Percentiles rank a stretch among this genome's conserved stretches.
These are phyloP conservation scores for Aelia acuminata DNA, from an alignment of 2,888 invertebrate species.

Conservation along the genomic window DNA sequence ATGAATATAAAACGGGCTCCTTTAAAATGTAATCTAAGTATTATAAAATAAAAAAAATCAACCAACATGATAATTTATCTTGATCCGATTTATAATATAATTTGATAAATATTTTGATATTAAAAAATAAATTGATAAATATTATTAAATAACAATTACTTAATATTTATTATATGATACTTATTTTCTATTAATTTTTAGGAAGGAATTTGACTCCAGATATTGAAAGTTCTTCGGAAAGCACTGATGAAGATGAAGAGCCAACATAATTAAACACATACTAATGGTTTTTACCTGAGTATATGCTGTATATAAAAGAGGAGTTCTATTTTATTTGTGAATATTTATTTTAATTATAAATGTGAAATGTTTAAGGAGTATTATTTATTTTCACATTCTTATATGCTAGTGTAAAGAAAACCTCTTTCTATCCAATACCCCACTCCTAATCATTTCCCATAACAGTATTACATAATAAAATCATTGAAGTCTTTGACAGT, in stretches of 20 bases:
- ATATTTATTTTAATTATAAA: background rate
- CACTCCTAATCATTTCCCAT: too few species aligned
- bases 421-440: background rate
- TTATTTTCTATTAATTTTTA: background rate
- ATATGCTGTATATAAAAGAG: background rate
- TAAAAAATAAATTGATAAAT: too few species aligned
- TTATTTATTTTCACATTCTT: background rate
- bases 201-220: conserved; percentile 17
- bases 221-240: conserved; percentile 5
- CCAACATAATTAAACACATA: background rate
- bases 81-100: too few species aligned
- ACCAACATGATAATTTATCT: too few species aligned
- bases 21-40: too few species aligned
- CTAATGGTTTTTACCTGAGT: background rate
- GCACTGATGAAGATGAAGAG: conserved; percentile 9
- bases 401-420: background rate
- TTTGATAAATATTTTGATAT: too few species aligned
- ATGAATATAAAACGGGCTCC: too few species aligned
- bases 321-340: background rate
- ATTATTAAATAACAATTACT: too few species aligned
- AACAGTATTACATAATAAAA: too few species aligned
- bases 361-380: background rate
- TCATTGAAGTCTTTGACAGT: too few species aligned
- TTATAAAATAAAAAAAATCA: too few species aligned
- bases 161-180: background rate